Evolutionary conservation across 2,888 invertebrate species (phyloP).

Genomic region (Oscheius sp.): DNA sequence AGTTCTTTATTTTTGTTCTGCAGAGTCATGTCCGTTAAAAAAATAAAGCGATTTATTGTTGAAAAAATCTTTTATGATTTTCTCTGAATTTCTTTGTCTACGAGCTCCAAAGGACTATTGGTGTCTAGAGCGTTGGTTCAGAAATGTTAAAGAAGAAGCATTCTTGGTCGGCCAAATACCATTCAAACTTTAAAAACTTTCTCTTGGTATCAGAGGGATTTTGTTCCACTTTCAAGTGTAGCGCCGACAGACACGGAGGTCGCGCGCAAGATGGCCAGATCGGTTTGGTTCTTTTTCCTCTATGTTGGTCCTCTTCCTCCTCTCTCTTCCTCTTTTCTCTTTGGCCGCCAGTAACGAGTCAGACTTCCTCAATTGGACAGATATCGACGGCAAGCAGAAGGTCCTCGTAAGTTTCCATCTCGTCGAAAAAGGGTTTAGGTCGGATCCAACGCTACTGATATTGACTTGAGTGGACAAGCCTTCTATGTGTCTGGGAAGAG

Average conservation of each 20-base stretch:
- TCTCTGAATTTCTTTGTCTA: too few species aligned
- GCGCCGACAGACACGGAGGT: constrained; percentile 19
- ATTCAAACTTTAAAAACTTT: too few species aligned
- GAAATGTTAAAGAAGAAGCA: too few species aligned
- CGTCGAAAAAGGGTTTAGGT: background rate
- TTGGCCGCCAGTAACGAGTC: background rate
- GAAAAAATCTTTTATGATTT: too few species aligned
- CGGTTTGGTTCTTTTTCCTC: background rate
- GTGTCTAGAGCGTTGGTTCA: too few species aligned
- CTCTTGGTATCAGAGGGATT: background rate
- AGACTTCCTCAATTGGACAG: constrained; percentile 20
- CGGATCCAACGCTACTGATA: background rate
- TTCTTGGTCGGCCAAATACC: too few species aligned
- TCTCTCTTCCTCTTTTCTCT: too few species aligned
- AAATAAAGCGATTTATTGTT: too few species aligned
- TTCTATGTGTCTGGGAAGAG: constrained; percentile 25
- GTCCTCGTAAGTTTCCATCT: constrained; percentile 4
- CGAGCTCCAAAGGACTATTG: too few species aligned
- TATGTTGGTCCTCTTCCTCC: background rate
- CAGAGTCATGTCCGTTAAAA: too few species aligned
- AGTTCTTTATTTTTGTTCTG: too few species aligned
- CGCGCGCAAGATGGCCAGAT: background rate
- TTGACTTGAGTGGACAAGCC: constrained; percentile 9
- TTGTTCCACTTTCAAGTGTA: constrained; percentile 16
- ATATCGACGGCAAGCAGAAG: constrained; percentile 19